Evolutionary conservation across 2,888 invertebrate genomes (phyloP).

Genomic region (Nebria salina): DNA sequence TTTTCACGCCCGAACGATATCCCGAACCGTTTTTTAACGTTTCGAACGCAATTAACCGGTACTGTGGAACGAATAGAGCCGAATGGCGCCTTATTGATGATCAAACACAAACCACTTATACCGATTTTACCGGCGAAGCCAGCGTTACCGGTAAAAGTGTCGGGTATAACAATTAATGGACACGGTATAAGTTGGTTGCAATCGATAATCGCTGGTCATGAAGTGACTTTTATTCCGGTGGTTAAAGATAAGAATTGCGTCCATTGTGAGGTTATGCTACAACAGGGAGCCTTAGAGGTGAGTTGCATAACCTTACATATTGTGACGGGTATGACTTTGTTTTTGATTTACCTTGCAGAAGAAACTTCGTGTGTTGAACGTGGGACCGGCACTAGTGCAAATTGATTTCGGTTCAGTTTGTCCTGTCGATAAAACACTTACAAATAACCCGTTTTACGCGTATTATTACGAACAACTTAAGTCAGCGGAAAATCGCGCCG

Average conservation of each 20-base stretch:
- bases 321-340: not conserved
- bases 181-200: conserved; percentile 65
- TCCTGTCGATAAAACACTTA: conserved; percentile 75
- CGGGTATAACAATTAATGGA: conserved; percentile 63
- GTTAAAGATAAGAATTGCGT: conserved; percentile 60
- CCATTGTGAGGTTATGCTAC: conserved; percentile 62
- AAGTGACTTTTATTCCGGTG: conserved; percentile 62
- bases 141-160: conserved; percentile 65
- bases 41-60: conserved; percentile 59
- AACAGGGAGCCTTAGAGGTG: conserved; percentile 55
- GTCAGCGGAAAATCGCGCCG: conserved; percentile 62
- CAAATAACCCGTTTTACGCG: conserved; percentile 56
- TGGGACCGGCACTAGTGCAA: conserved; percentile 66
- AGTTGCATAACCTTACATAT: conserved; percentile 35
- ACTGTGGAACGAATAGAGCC: conserved; percentile 61
- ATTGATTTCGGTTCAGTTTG: conserved; percentile 75
- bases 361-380: conserved; percentile 59
- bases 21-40: conserved; percentile 60
- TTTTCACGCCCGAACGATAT: conserved; percentile 60
- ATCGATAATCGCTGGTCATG: conserved; percentile 59
- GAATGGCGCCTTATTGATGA: conserved; percentile 59
- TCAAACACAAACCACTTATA: conserved; percentile 61
- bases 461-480: conserved; percentile 61
- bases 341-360: conserved; percentile 54
- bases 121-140: conserved; percentile 54